Percentiles rank a stretch among this genome's conserved stretches.
Conservation (phyloP, 64 coral and sea anemone species). For the Montipora efflorescens region DNA sequence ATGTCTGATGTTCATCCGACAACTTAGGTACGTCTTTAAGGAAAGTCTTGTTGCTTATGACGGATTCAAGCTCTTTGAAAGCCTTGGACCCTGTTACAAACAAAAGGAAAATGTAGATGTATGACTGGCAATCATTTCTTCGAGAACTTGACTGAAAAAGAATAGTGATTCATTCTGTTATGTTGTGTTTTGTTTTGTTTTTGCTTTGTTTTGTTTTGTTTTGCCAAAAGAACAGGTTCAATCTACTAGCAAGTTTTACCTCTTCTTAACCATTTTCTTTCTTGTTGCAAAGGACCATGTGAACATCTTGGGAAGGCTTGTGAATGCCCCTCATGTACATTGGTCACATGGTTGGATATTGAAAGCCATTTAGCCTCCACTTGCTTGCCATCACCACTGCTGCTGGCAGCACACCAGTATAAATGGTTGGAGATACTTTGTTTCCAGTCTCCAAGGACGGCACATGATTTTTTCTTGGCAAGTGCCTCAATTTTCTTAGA, state of each 20-base stretch:
- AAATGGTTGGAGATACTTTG: slow-evolving; percentile 67
- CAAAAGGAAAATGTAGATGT: background rate
- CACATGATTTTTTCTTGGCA: slow-evolving; percentile 58
- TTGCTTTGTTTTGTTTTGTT: no score
- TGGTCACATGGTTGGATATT: slow-evolving; percentile 22
- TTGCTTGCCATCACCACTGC: slow-evolving; percentile 31
- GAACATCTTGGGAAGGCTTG: background rate
- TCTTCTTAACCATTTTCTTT: slow-evolving; percentile 47
- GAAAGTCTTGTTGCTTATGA: slow-evolving; percentile 35
- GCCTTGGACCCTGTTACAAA: slow-evolving; percentile 43
- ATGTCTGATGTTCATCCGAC: slow-evolving; percentile 10
- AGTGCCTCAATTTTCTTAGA: slow-evolving; percentile 62
- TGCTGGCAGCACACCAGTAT: slow-evolving; percentile 70
- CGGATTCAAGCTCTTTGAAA: slow-evolving; percentile 15
- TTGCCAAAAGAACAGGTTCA: background rate
- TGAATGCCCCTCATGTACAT: slow-evolving; percentile 1
- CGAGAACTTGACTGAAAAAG: no score
- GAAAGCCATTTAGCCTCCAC: slow-evolving; percentile 53
- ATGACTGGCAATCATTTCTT: no score
- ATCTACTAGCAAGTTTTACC: slow-evolving; percentile 11
- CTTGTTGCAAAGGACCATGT: slow-evolving; percentile 39
- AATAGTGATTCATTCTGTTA: no score
- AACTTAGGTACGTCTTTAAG: slow-evolving; percentile 50
- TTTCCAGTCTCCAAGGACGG: slow-evolving; percentile 44
- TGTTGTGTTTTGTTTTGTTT: no score